Evolutionary conservation across 2,113 vertebrate species (phyloP), one percentile per base, ranked within the genome.

Genomic region (Sturnus vulgaris): DNA sequence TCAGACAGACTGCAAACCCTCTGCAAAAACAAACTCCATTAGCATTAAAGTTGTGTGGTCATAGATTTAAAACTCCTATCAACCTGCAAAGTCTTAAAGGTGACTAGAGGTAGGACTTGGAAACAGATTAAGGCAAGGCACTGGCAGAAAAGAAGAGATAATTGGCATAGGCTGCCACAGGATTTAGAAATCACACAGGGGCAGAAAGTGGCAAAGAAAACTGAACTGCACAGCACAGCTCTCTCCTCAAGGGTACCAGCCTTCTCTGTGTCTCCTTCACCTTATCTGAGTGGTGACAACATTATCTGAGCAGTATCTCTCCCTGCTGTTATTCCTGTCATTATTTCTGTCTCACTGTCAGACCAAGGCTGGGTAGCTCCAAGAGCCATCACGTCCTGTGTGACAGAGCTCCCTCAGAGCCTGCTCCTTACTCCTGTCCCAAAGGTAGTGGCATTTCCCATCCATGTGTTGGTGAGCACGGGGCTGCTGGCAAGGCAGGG

Each of bases 381-480:
- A 9, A 24, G 66, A 79, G 40, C 37, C 40, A 11, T 2, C 9
- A 2, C 0, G 0, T 3, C 18, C n/a, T 27, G 44, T 11, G 5
- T 20, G 46, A 17, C 27, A 73, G 46, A 61, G n/a, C 9, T 50
- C 37, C 8, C 20, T 15, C 50, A 50, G 33, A 20, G 24, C 31
- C 77, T 10, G 30, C 46, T 69, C 64, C 44, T 73, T 6, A 1
- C 22, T 79, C 35, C 73, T n/a, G 12, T 35, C 27, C 76, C 44
- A 68, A 50, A 56, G 78, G 47, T 0, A 0, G n/a, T 3, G 4
- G 52, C 55, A 15, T n/a, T 78, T 37, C 59, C 60, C 25, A 59
- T 5, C 50, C 15, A 2, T 0, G 18, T 5, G 25, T 8, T 0
- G 0, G 20, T 1, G 4, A 61, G 13, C 6, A 3, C 50, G 23